These are phyloP conservation scores for Dromaius novaehollandiae DNA, from an alignment of 2,113 vertebrate genomes.

Conservation along the genomic window DNA sequence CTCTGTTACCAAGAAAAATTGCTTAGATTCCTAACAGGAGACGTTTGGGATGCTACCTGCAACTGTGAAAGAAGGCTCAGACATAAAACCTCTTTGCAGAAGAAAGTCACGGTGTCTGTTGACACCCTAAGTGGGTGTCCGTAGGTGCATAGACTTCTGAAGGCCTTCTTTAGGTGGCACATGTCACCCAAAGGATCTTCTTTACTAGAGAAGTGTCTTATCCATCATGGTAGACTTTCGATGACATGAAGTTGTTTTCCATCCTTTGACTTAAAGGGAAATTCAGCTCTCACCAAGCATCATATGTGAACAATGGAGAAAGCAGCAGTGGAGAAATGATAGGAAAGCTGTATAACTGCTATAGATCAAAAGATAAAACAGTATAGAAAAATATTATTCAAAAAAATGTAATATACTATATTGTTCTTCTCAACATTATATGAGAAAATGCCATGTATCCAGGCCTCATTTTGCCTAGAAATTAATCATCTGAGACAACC, in stretches of 20 bases:
- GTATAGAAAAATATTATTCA: neutral
- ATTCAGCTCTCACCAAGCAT: neutral
- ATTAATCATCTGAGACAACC: neutral
- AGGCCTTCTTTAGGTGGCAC: neutral
- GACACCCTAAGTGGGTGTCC: neutral
- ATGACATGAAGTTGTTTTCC: neutral
- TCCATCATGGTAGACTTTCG: neutral
- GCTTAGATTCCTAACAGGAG: neutral
- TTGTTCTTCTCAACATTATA: neutral
- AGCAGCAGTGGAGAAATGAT: neutral
- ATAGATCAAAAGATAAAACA: neutral
- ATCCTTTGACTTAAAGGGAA: neutral
- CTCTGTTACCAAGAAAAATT: neutral
- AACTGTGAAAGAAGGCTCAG: neutral
- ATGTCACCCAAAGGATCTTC: neutral
- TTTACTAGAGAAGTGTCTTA: neutral
- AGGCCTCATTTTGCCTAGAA: neutral
- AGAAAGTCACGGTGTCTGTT: rapidly evolving
- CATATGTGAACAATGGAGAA: neutral
- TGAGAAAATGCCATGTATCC: neutral
- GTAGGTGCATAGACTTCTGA: neutral
- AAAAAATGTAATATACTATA: neutral
- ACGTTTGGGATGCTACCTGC: neutral
- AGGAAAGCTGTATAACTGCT: neutral
- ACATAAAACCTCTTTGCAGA: neutral